Conservation (phyloP, 2,113 vertebrate genomes). For the Rutilus rutilus region DNA sequence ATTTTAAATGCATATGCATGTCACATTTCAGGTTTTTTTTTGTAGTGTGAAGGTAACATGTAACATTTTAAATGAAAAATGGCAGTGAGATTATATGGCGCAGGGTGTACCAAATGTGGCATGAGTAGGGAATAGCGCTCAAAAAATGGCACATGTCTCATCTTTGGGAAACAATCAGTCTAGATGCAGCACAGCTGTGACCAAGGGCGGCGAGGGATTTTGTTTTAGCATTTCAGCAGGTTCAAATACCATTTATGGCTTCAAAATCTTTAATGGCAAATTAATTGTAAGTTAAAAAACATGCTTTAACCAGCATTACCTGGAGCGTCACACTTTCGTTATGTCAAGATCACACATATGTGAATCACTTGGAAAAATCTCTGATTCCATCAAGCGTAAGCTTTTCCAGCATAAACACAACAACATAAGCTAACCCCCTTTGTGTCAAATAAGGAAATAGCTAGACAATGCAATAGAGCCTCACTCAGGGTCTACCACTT, state of each 20-base stretch:
- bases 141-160: neutral
- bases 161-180: neutral
- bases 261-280: neutral
- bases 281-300: neutral
- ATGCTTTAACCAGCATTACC: neutral
- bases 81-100: neutral
- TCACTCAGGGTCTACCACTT: neutral
- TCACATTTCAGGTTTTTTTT: neutral
- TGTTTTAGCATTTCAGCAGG: neutral
- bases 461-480: neutral
- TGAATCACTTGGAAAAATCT: neutral
- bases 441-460: neutral
- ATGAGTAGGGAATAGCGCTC: neutral
- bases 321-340: neutral
- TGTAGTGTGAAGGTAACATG: neutral
- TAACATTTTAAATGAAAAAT: neutral
- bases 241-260: neutral
- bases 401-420: neutral
- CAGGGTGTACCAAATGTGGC: neutral
- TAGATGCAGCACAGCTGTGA: conserved; percentile 10
- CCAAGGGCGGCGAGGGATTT: neutral
- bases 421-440: neutral
- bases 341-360: neutral
- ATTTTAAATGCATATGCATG: neutral
- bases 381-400: neutral